phyloP scores from a whole-genome alignment of 2,888 invertebrate species.

The Drosophila monieri region DNA sequence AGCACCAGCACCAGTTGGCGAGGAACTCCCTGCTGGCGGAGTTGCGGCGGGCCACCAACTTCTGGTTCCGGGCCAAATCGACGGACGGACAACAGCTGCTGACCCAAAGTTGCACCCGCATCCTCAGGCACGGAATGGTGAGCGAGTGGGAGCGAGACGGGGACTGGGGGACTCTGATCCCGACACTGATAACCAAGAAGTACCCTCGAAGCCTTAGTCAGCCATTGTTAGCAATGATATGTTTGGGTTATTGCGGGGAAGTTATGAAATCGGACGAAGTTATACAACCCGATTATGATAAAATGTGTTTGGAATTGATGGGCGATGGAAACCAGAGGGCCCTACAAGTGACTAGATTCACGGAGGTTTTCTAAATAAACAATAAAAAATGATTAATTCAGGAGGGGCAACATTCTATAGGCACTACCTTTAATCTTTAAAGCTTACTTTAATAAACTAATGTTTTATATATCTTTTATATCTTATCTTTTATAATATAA shows the following conservation, averaged over 20 bases:
- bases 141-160: constrained; percentile 2
- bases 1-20: constrained; percentile 26
- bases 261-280: not conserved
- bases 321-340: no score
- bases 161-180: not conserved
- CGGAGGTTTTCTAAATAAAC: no score
- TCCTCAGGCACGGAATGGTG: constrained; percentile 67
- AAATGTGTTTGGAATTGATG: no score
- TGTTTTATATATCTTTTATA: no score
- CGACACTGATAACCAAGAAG: not conserved
- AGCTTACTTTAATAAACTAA: no score
- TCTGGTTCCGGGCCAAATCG: constrained; percentile 62
- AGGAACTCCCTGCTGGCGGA: constrained; percentile 43
- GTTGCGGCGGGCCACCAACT: constrained; percentile 53
- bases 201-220: not conserved
- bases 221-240: not conserved
- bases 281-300: no score
- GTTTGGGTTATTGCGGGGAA: not conserved
- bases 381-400: no score
- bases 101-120: constrained; percentile 64
- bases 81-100: constrained; percentile 51
- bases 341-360: no score
- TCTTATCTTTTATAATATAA: no score
- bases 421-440: no score
- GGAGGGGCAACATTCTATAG: no score